Evolutionary conservation across 2,888 invertebrate genomes (phyloP).

Genomic region (Exephanes ischioxanthus): DNA sequence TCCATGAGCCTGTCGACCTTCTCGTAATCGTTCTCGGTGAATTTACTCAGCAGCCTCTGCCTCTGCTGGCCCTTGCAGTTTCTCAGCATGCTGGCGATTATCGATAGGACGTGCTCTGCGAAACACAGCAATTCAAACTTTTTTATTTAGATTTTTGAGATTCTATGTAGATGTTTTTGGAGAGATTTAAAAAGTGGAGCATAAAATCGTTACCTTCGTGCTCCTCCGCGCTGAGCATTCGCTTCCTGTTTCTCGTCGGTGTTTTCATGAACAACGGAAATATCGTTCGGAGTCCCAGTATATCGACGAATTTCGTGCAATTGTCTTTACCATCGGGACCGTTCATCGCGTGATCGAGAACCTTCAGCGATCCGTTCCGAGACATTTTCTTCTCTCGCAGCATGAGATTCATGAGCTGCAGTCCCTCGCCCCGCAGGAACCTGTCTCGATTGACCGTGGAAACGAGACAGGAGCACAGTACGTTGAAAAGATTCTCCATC

Average conservation of each 20-base stretch:
- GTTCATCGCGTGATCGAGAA: slow-evolving; percentile 98
- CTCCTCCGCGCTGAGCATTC: slow-evolving; percentile 93
- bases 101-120: slow-evolving; percentile 95
- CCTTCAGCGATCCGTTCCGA: slow-evolving; percentile 97
- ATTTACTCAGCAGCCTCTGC: slow-evolving; percentile 96
- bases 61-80: slow-evolving; percentile 97
- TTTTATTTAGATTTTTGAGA: neutral
- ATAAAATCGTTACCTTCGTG: slow-evolving; percentile 88
- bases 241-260: slow-evolving; percentile 93
- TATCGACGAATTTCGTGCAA: slow-evolving; percentile 99
- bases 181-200: neutral
- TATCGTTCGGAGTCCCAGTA: slow-evolving; percentile 97
- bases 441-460: slow-evolving; percentile 94
- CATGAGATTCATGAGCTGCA: slow-evolving; percentile 99
- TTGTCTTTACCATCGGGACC: slow-evolving; percentile 97
- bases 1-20: slow-evolving; percentile 98
- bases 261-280: slow-evolving; percentile 99
- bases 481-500: slow-evolving; percentile 99
- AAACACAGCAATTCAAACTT: slow-evolving; percentile 5
- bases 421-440: slow-evolving; percentile 98
- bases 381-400: slow-evolving; percentile 98
- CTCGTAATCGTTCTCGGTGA: slow-evolving; percentile 98
- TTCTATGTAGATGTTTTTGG: neutral
- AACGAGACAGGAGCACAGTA: slow-evolving; percentile 97
- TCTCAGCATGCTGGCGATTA: slow-evolving; percentile 96